phyloP scores from a whole-genome alignment of 2,797 vertebrate genomes.

The Telmatherina bonti region DNA sequence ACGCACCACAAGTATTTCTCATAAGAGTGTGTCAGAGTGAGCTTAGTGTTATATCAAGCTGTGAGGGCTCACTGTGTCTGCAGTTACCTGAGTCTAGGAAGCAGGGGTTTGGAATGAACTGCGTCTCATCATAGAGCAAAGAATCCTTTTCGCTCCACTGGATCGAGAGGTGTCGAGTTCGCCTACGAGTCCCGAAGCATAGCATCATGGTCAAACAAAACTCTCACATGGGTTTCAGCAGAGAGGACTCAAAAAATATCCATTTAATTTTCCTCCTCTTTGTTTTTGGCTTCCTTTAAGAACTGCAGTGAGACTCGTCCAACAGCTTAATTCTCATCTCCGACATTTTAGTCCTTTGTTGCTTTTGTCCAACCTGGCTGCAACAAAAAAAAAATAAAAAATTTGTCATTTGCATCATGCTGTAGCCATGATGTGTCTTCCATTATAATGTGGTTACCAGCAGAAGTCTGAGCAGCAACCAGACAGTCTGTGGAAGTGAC shows the following conservation, averaged over 20 bases:
- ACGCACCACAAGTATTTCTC: background rate
- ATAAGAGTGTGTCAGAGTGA: background rate
- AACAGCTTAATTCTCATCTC: slow-evolving; percentile 14
- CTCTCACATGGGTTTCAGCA: slow-evolving; percentile 4
- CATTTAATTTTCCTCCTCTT: slow-evolving; percentile 11
- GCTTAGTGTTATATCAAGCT: background rate
- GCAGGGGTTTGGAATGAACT: slow-evolving; percentile 61
- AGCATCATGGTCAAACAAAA: slow-evolving; percentile 64
- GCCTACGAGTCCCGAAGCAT: slow-evolving; percentile 78
- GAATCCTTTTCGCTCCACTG: slow-evolving; percentile 67
- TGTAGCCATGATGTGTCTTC: slow-evolving; percentile 4
- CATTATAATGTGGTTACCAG: slow-evolving; percentile 50
- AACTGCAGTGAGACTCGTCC: slow-evolving; percentile 18
- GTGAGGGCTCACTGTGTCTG: background rate
- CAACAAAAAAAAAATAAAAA: background rate
- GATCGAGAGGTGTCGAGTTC: slow-evolving; percentile 45
- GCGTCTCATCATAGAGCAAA: slow-evolving; percentile 69
- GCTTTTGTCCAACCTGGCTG: slow-evolving; percentile 17
- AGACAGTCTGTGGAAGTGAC: slow-evolving; percentile 12
- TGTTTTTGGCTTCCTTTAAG: slow-evolving; percentile 5
- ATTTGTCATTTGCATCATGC: slow-evolving; percentile 12
- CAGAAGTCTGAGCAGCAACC: slow-evolving; percentile 9
- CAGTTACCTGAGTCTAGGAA: slow-evolving; percentile 78
- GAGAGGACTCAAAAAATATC: slow-evolving; percentile 25
- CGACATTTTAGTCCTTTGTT: slow-evolving; percentile 14